These are phyloP conservation scores for Brachionus asplanchnoidis DNA, from an alignment of 1,140 invertebrate species.

Conservation along the genomic window DNA sequence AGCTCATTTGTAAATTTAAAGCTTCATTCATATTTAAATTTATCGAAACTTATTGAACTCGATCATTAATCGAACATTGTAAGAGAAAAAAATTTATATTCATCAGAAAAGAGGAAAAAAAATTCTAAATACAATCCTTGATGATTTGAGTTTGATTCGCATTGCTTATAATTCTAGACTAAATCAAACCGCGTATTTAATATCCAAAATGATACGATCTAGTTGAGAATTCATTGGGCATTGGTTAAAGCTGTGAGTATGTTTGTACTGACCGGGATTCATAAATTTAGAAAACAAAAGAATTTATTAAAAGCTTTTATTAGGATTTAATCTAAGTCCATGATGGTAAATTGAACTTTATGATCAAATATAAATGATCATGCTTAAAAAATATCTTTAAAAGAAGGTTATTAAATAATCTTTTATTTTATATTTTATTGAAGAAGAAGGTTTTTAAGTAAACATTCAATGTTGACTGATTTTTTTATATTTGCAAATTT, in stretches of 20 bases:
- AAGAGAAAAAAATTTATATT: not conserved
- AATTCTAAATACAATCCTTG: not conserved
- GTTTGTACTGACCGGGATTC: not conserved
- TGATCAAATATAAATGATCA: too few relatives aligned
- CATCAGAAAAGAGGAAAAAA: not conserved
- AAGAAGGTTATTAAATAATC: too few relatives aligned
- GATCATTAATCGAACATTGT: not conserved
- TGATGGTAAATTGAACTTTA: not conserved
- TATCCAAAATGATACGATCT: not conserved
- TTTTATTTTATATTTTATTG: too few relatives aligned
- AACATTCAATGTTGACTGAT: too few relatives aligned
- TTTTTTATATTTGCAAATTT: too few relatives aligned
- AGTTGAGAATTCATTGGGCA: not conserved
- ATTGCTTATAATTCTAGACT: not conserved
- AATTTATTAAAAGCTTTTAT: not conserved
- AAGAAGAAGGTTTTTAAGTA: too few relatives aligned
- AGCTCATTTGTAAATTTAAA: not conserved
- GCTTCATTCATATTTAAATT: not conserved
- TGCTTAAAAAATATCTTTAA: too few relatives aligned
- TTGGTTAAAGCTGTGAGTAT: not conserved
- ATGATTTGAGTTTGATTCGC: not conserved
- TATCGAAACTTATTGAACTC: not conserved
- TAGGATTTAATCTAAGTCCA: not conserved
- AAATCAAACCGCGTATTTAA: not conserved
- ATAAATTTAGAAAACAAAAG: not conserved